A percentile compares a stretch with the other conserved stretches of the same genome.
phyloP scores from a whole-genome alignment of 2,888 invertebrate species.

The Synanthedon tipuliformis region DNA sequence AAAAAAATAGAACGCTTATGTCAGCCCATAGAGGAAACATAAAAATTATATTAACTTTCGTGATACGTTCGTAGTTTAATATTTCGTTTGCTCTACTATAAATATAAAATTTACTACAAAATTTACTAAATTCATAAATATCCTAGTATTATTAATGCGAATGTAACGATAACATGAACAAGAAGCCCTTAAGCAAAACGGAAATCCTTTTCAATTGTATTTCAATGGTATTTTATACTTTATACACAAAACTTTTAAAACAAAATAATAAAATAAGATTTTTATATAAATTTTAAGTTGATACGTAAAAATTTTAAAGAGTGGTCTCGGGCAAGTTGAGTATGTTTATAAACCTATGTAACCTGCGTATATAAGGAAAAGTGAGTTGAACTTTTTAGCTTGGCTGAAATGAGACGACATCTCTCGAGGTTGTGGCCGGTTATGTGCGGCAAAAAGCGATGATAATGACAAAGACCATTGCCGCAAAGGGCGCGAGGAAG shows the following conservation, averaged over 20 bases:
- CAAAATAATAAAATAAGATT: too few relatives aligned
- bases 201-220: too few relatives aligned
- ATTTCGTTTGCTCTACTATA: neutral
- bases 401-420: conserved; percentile 26
- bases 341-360: neutral
- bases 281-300: too few relatives aligned
- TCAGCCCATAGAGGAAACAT: conserved; percentile 44
- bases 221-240: too few relatives aligned
- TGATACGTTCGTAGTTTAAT: neutral
- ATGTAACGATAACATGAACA: too few relatives aligned
- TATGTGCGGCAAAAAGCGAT: conserved; percentile 64
- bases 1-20: conserved; percentile 23
- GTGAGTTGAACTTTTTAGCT: conserved; percentile 16
- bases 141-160: too few relatives aligned
- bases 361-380: conserved; percentile 17
- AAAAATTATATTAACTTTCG: conserved; percentile 57
- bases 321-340: too few relatives aligned
- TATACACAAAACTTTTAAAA: too few relatives aligned
- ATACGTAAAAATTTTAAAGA: too few relatives aligned
- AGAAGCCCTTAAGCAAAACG: too few relatives aligned
- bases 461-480: conserved; percentile 63
- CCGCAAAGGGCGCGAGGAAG: conserved; percentile 56
- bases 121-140: too few relatives aligned
- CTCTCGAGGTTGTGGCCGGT: conserved; percentile 43
- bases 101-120: conserved; percentile 2